Evolutionary conservation across 2,113 vertebrate genomes (phyloP), one percentile per base, ranked within the genome.

Genomic region (Eudorcas thomsonii): DNA sequence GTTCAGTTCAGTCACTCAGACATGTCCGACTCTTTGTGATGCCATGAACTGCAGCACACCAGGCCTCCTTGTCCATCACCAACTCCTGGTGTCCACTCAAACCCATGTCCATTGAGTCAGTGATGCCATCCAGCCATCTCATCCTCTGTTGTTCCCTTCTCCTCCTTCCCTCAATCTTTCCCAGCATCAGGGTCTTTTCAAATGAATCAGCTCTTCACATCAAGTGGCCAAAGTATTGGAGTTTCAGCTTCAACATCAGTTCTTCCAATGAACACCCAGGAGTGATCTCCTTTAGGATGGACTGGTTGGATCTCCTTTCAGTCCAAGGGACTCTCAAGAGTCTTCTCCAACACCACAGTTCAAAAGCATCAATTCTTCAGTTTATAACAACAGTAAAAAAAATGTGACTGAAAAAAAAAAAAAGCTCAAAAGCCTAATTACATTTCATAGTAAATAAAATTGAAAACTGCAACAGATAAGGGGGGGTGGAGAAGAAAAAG

Each of bases 1-100:
- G 7, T n/a, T 64, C 33, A 67, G 33, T n/a, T 67, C 33, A 67
- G 33, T n/a, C 2, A 0, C 16, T n/a, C 16, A 64, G 39, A 3
- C 39, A 39, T 39, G 39, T 39, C 39, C 39, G 39, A 39, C 39
- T 39, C 39, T 39, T 39, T 39, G 39, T 39, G 39, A 39, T 39
- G 30, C 4, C 3, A 30, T 67, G 62, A n/a, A 67, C 7, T 0
- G 1, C 62, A 64, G 33, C 62, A n/a, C 0, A 2, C 15, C 30
- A n/a, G 7, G 33, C 62, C 62, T 64, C 33, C 62, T 3, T 67
- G 33, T n/a, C 15, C 3, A n/a, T n/a, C 33, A 67, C 62, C 62
- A 67, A 9, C 62, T 67, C 62, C 16, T 2, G 3, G 62, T 19
- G 33, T 67, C 15, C 62, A 19, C 62, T 3, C 33, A 67, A 17